Conservation (phyloP, 2,113 vertebrate species). For the Marcusenius ussheri region DNA sequence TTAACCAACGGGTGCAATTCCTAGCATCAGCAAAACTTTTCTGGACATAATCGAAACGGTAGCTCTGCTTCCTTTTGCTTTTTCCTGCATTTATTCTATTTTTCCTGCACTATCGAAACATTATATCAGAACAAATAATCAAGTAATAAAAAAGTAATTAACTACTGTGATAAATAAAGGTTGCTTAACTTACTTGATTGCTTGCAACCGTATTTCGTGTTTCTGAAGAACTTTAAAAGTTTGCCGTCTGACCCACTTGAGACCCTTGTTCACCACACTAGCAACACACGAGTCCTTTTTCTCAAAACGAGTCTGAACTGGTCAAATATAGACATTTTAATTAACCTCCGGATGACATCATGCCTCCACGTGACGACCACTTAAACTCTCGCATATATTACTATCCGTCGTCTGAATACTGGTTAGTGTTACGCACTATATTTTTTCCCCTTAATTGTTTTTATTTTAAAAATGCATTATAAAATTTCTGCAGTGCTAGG, state of each 20-base stretch:
- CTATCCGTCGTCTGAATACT: not conserved
- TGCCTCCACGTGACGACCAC: slow-evolving; percentile 25
- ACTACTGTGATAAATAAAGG: not conserved
- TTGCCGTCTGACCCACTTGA: not conserved
- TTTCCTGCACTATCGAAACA: not conserved
- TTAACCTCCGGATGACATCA: slow-evolving; percentile 33
- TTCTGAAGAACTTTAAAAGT: not conserved
- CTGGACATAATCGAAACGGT: not conserved
- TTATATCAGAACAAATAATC: not conserved
- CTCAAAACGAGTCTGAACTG: slow-evolving; percentile 61
- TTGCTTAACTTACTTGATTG: slow-evolving; percentile 12
- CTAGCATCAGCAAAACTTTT: not conserved
- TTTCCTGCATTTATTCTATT: not conserved
- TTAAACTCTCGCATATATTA: slow-evolving; percentile 29
- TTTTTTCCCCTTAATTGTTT: too few species aligned
- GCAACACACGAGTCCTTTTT: slow-evolving; percentile 50
- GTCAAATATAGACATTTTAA: slow-evolving; percentile 53
- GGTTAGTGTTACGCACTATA: not conserved
- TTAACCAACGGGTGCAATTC: not conserved
- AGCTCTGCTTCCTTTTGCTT: not conserved
- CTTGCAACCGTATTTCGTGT: not conserved
- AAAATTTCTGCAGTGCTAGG: not conserved
- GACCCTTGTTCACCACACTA: not conserved
- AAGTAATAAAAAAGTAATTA: not conserved
- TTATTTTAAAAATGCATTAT: not conserved